A percentile compares a stretch with the other conserved stretches of the same genome.
Conservation (phyloP, 2,113 vertebrate genomes). For the Pantherophis guttatus region DNA sequence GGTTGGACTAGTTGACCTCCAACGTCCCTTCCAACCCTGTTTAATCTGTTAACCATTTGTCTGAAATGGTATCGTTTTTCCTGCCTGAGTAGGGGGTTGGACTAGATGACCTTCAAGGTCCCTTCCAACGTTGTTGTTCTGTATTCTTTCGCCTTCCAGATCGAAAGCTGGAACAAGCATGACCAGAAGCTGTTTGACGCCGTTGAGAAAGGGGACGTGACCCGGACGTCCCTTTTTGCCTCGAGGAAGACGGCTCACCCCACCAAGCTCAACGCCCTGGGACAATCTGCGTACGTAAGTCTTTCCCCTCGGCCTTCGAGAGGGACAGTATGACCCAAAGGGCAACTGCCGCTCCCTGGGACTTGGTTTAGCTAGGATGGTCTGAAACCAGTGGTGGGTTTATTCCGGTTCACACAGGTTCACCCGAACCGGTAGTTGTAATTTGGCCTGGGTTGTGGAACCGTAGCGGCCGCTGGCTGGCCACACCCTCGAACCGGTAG, state of each 20-base stretch:
- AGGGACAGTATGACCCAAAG: neutral
- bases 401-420: too few species aligned
- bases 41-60: too few species aligned
- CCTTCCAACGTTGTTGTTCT: neutral
- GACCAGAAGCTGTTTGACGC: conserved; percentile 94
- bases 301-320: neutral
- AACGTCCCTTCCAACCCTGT: too few species aligned
- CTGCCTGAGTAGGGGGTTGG: too few species aligned
- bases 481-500: too few species aligned
- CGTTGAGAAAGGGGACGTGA: conserved; percentile 84
- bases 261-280: conserved; percentile 85
- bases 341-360: neutral
- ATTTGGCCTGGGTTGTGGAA: too few species aligned
- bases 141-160: conserved; percentile 39
- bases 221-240: conserved; percentile 80
- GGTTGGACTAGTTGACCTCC: too few species aligned
- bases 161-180: conserved; percentile 84
- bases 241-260: conserved; percentile 83
- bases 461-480: too few species aligned
- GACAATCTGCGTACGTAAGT: conserved; percentile 89
- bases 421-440: too few species aligned
- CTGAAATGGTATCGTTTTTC: too few species aligned
- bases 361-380: too few species aligned
- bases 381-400: too few species aligned
- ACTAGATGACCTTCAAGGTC: neutral